Evolutionary conservation across 2,888 invertebrate species (phyloP), one percentile per base, ranked within the genome.

Genomic region (Gari tellinella): DNA sequence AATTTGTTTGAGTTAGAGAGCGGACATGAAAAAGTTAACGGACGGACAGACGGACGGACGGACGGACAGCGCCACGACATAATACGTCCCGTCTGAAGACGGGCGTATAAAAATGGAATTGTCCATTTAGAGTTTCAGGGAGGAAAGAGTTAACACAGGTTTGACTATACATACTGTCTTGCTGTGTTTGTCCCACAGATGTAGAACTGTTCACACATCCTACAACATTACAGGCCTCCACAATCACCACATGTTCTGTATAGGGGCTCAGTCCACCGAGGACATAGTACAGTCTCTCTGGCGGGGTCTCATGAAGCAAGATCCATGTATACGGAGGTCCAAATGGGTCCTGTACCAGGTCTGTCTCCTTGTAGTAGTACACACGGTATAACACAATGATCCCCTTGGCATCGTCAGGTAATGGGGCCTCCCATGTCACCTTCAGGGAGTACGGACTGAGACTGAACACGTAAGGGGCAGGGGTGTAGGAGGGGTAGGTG

Each of bases 191-290:
- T 3, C 87, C 91, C n/a, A 61, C 67, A 21, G 79, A 72, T 26
- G 83, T 81, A 0, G 88, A 80, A 70, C 91, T 91, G 83, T 91
- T 91, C n/a, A 89, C 84, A 83, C 92, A 92, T 17, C 89, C 91
- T 4, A 88, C 85, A 19, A 81, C 76, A 72, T 91, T 91, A 80
- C 92, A 92, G 0, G 85, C 86, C 60, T 87, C 86, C 5, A 91
- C 69, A 23, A 75, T 78, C 70, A 91, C 88, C 23, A 80, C 86
- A 52, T 91, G 83, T 19, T 85, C 80, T 3, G 86, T 81, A 82
- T 88, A 92, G 0, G 92, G 87, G 14, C 73, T 75, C 21, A 90
- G 81, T 7, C 81, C 86, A 5, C 64, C 46, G n/a, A 88, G 67
- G 8, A 80, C 63, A 45, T 81, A 80, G 23, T 63, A 61, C 19